Evolutionary conservation across 2,797 vertebrate species (phyloP).

Genomic region (Sparidentex hasta): DNA sequence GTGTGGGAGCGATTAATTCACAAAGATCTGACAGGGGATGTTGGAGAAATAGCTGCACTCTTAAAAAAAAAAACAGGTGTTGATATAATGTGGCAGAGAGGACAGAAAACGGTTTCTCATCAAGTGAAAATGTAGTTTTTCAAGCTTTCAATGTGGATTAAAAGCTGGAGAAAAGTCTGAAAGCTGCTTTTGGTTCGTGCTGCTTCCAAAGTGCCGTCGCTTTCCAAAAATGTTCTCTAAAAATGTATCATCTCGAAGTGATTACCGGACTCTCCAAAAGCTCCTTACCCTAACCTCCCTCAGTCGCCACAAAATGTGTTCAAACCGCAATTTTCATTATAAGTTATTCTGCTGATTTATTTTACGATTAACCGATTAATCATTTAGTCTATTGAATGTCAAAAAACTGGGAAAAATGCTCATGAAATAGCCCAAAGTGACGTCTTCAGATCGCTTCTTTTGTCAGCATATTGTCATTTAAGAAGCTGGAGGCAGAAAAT

Average conservation of each 20-base stretch:
- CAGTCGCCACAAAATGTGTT: neutral
- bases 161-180: neutral
- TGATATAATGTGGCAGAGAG: neutral
- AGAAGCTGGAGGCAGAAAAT: too few relatives aligned
- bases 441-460: too few relatives aligned
- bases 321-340: too few relatives aligned
- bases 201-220: neutral
- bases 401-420: too few relatives aligned
- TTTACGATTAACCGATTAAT: too few relatives aligned
- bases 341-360: too few relatives aligned
- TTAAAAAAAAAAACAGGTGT: neutral
- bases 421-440: too few relatives aligned
- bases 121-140: neutral
- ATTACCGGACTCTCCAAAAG: too few relatives aligned
- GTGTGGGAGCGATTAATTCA: neutral
- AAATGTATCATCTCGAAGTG: neutral
- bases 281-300: too few relatives aligned
- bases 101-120: neutral
- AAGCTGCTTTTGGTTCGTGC: neutral
- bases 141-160: neutral
- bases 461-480: too few relatives aligned
- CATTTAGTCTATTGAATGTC: too few relatives aligned
- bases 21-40: neutral
- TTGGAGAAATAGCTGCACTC: neutral
- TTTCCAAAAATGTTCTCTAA: neutral